A percentile compares a stretch with the other conserved stretches of the same genome.
These are phyloP conservation scores for Smithornis capensis DNA, from an alignment of 2,113 vertebrate genomes.

Conservation along the genomic window DNA sequence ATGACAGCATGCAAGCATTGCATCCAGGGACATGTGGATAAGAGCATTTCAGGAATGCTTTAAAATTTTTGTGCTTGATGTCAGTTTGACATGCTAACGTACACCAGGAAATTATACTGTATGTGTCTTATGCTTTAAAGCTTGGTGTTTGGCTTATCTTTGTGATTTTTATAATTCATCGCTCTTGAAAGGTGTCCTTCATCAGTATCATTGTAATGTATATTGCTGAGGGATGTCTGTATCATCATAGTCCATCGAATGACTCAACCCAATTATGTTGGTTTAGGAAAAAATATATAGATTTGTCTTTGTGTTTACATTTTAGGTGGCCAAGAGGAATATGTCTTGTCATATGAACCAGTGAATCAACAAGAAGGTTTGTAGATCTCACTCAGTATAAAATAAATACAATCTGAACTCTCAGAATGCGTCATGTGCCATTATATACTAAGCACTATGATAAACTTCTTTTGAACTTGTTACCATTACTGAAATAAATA, in stretches of 20 bases:
- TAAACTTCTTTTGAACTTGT: neutral
- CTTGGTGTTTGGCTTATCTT: neutral
- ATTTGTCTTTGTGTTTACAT: conserved; percentile 40
- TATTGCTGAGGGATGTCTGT: neutral
- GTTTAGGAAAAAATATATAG: neutral
- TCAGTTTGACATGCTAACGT: neutral
- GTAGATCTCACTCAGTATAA: conserved; percentile 12
- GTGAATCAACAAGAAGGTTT: conserved; percentile 96
- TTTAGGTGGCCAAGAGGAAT: conserved; percentile 94
- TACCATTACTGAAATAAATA: neutral
- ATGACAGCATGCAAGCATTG: conserved; percentile 10
- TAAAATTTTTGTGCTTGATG: neutral
- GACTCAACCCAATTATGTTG: neutral
- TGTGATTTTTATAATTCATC: neutral
- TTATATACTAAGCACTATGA: neutral
- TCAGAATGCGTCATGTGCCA: neutral
- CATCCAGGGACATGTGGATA: neutral
- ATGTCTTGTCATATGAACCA: conserved; percentile 93
- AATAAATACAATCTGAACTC: neutral
- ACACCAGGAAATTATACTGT: neutral
- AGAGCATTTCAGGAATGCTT: neutral
- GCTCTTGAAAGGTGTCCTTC: neutral
- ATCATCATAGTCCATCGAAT: neutral
- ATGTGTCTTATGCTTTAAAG: conserved; percentile 22
- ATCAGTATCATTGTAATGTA: neutral